Percentiles rank a stretch among this genome's conserved stretches.
phyloP scores from a whole-genome alignment of 2,888 invertebrate genomes.

The Leptopilina drosophilae region DNA sequence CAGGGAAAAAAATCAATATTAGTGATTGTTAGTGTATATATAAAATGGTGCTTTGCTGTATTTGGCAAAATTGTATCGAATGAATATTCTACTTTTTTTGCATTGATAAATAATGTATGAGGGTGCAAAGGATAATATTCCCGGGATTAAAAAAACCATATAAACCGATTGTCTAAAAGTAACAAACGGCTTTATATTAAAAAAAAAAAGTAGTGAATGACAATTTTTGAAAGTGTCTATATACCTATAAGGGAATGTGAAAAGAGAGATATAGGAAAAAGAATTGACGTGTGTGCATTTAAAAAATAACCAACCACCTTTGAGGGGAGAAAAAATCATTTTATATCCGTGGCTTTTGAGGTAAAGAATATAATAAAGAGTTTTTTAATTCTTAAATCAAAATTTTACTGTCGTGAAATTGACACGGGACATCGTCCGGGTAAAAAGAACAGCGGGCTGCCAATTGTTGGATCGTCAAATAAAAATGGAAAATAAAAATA shows the following conservation, averaged over 20 bases:
- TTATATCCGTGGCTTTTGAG: conserved; percentile 22
- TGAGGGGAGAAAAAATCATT: conserved; percentile 33
- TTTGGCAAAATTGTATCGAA: conserved; percentile 6
- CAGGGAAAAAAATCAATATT: conserved; percentile 34
- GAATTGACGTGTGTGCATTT: conserved; percentile 43
- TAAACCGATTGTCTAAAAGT: conserved; percentile 34
- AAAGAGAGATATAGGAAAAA: conserved; percentile 40
- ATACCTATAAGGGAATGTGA: neutral
- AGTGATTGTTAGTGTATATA: conserved; percentile 1
- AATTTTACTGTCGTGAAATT: conserved; percentile 56
- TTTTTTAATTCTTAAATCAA: conserved; percentile 51
- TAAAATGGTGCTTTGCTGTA: neutral
- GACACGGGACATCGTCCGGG: conserved; percentile 45
- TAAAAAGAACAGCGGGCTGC: conserved; percentile 42
- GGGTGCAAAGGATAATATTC: neutral
- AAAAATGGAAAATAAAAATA: neutral
- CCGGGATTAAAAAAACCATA: too few species aligned
- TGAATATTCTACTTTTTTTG: neutral
- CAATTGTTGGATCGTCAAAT: neutral
- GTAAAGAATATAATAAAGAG: neutral
- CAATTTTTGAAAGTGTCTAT: conserved; percentile 16
- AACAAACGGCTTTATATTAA: conserved; percentile 52
- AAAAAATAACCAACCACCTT: conserved; percentile 26
- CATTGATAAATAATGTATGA: conserved; percentile 29
- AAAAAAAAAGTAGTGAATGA: conserved; percentile 32